These are phyloP conservation scores for Cheilosia vulpina DNA, from an alignment of 2,888 invertebrate species.

Conservation along the genomic window DNA sequence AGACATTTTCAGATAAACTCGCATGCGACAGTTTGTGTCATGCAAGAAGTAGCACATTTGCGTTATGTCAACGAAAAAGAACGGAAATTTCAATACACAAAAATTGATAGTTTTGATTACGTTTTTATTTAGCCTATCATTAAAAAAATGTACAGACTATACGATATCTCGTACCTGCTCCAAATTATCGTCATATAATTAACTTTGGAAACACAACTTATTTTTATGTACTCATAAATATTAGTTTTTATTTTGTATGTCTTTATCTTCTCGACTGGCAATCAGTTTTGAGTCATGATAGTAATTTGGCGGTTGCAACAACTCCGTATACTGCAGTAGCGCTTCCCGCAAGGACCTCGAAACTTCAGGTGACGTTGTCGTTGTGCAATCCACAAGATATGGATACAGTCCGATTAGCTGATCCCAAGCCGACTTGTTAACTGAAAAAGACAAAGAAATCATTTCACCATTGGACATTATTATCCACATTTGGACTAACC, in stretches of 20 bases:
- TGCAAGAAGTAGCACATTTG: too few relatives aligned
- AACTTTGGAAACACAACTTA: constrained; percentile 40
- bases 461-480: too few relatives aligned
- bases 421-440: constrained; percentile 95
- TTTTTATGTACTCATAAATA: constrained; percentile 19
- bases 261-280: constrained; percentile 52
- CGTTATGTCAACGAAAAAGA: too few relatives aligned
- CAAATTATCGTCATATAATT: constrained; percentile 27
- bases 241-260: constrained; percentile 66
- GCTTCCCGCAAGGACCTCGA: constrained; percentile 92
- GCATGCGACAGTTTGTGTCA: too few relatives aligned
- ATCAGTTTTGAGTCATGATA: constrained; percentile 56
- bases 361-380: constrained; percentile 91
- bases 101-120: constrained; percentile 8
- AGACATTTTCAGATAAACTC: too few relatives aligned
- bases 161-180: constrained; percentile 27
- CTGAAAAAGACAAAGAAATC: constrained; percentile 84
- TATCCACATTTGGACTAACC: constrained; percentile 84
- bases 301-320: constrained; percentile 87
- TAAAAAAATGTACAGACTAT: constrained; percentile 57
- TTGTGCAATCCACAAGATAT: constrained; percentile 93
- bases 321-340: constrained; percentile 93
- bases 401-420: constrained; percentile 96
- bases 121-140: constrained; percentile 51
- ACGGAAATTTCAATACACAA: too few relatives aligned